A percentile compares a stretch with the other conserved stretches of the same genome.
phyloP scores from a whole-genome alignment of 1,140 invertebrate species.

The Caenorhabditis tropicalis region DNA sequence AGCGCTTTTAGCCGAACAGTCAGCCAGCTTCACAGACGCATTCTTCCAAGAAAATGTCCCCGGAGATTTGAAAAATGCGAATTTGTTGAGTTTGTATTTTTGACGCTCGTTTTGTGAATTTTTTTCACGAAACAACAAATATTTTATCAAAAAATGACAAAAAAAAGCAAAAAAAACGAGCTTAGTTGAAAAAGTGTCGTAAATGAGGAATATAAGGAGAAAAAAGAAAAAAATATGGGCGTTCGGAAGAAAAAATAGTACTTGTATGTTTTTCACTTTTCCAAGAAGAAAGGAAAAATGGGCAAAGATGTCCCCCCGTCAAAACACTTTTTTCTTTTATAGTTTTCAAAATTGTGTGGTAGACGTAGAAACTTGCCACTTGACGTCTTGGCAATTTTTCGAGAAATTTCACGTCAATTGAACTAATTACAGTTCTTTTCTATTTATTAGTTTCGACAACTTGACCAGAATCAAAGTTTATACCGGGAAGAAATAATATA shows the following conservation, averaged over 20 bases:
- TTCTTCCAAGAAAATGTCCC: slow-evolving; percentile 14
- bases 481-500: not conserved
- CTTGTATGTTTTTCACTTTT: not conserved
- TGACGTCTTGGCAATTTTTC: slow-evolving; percentile 4
- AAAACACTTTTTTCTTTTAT: not conserved
- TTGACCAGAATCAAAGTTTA: slow-evolving; percentile 4
- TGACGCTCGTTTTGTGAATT: not conserved
- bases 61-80: not conserved
- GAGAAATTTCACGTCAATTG: slow-evolving; percentile 36
- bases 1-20: too few species aligned
- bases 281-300: not conserved
- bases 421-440: slow-evolving; percentile 32
- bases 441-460: not conserved
- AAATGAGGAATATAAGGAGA: not conserved
- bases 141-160: slow-evolving; percentile 9
- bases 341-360: not conserved
- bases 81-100: not conserved
- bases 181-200: not conserved
- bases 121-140: not conserved
- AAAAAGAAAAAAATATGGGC: not conserved
- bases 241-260: not conserved
- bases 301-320: not conserved
- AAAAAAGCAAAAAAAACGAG: not conserved
- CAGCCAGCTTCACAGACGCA: too few species aligned
- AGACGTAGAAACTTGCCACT: not conserved